Percentiles rank a stretch among this genome's conserved stretches.
phyloP scores from a whole-genome alignment of 2,797 vertebrate genomes.

The Sebastes umbrosus region DNA sequence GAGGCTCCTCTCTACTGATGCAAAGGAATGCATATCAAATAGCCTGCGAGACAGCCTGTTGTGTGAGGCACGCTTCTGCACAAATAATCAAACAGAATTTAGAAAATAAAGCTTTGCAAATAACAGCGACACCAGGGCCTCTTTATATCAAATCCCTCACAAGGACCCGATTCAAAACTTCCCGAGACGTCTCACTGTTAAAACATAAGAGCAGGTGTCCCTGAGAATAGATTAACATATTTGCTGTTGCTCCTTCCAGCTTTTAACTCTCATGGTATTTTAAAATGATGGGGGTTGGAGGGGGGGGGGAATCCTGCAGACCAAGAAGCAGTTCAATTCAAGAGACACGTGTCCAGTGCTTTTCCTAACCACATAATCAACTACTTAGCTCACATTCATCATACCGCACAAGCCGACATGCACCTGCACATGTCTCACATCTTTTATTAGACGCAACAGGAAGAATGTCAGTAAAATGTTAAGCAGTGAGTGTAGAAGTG shows the following conservation, averaged over 20 bases:
- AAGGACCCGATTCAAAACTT: conserved; percentile 61
- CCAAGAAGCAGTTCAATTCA: background rate
- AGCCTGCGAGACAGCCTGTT: conserved; percentile 54
- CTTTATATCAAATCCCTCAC: conserved; percentile 53
- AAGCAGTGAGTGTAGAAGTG: background rate
- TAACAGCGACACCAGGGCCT: conserved; percentile 50
- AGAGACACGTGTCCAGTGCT: conserved; percentile 1
- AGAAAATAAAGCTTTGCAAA: conserved; percentile 57
- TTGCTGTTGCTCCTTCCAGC: conserved; percentile 44
- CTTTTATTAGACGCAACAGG: background rate
- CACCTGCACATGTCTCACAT: conserved; percentile 15
- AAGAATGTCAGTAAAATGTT: background rate
- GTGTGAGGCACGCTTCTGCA: conserved; percentile 53
- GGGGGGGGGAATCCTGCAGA: background rate
- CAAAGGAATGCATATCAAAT: conserved; percentile 73
- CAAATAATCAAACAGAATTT: conserved; percentile 68
- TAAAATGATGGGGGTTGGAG: background rate
- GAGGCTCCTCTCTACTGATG: conserved; percentile 64
- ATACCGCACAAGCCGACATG: background rate
- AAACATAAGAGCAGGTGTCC: conserved; percentile 64
- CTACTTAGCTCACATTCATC: conserved; percentile 14
- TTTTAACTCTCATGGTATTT: conserved; percentile 26
- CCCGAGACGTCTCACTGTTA: conserved; percentile 35
- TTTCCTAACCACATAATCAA: conserved; percentile 4
- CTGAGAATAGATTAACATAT: conserved; percentile 64